Evolutionary conservation across 2,113 vertebrate species (phyloP).

Genomic region (Parotia lawesii): DNA sequence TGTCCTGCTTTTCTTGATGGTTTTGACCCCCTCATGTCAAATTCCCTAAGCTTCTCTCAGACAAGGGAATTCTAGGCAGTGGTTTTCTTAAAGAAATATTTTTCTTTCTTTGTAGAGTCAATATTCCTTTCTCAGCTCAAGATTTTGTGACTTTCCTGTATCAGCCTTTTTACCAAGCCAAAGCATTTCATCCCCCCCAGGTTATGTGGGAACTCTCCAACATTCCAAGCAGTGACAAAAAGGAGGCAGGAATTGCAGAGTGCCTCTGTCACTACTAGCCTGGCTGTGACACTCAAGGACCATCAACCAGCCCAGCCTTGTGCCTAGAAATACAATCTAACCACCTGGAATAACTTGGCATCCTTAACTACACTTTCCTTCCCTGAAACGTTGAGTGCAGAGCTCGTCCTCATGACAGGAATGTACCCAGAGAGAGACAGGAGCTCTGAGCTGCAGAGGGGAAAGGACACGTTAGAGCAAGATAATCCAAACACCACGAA

Average conservation of each 20-base stretch:
- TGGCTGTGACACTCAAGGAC: not conserved
- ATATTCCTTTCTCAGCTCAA: not conserved
- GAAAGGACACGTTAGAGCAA: not conserved
- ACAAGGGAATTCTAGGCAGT: not conserved
- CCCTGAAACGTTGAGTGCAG: not conserved
- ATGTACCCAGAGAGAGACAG: not conserved
- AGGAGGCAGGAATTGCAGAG: not conserved
- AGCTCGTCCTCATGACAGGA: not conserved
- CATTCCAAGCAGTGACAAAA: not conserved
- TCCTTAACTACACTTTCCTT: not conserved
- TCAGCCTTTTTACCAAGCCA: not conserved
- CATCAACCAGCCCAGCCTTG: not conserved
- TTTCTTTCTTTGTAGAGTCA: not conserved
- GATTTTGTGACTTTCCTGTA: not conserved
- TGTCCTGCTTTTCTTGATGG: not conserved
- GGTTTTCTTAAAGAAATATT: not conserved
- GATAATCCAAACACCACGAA: not conserved
- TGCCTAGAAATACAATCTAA: conserved; percentile 2
- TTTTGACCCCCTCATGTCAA: not conserved
- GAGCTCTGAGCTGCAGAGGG: not conserved
- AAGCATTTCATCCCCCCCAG: not conserved
- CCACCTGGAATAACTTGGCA: conserved; percentile 19
- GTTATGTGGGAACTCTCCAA: not conserved
- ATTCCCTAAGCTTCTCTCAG: not conserved
- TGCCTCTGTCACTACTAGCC: not conserved